phyloP scores from a whole-genome alignment of 2,797 vertebrate species.

The Coregonus ussuriensis region DNA sequence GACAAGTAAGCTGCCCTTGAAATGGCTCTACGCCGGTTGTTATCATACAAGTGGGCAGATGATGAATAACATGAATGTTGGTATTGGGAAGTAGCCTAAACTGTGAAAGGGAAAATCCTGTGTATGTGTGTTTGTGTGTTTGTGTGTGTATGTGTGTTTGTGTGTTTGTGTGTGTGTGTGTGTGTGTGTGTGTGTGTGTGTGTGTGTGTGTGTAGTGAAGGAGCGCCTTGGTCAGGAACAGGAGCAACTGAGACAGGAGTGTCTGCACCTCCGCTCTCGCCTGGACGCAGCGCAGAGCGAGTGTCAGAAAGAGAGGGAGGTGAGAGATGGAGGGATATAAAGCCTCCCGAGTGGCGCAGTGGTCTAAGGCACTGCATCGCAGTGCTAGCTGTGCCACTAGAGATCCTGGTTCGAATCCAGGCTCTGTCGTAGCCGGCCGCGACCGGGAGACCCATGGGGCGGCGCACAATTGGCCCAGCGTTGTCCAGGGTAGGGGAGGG shows the following conservation, averaged over 20 bases:
- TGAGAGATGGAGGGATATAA: slow-evolving; percentile 50
- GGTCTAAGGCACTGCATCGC: too few relatives aligned
- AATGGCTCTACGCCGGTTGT: neutral
- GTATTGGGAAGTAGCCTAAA: neutral
- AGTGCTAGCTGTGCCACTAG: too few relatives aligned
- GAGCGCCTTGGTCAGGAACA: slow-evolving; percentile 79
- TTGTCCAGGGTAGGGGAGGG: too few relatives aligned
- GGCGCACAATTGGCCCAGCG: too few relatives aligned
- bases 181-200: neutral
- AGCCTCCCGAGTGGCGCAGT: too few relatives aligned
- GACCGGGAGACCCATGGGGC: too few relatives aligned
- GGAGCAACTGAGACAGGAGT: slow-evolving; percentile 80
- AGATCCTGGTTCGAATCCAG: too few relatives aligned
- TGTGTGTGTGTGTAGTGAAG: slow-evolving; percentile 59
- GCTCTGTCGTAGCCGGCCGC: too few relatives aligned
- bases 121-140: slow-evolving; percentile 10
- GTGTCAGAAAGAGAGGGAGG: slow-evolving; percentile 86
- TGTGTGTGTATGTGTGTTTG: slow-evolving; percentile 15
- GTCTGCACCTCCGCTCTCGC: slow-evolving; percentile 83
- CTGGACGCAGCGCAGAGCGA: slow-evolving; percentile 81
- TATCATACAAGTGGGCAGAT: neutral
- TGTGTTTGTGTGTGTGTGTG: slow-evolving; percentile 41
- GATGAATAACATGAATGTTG: neutral
- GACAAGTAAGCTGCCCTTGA: slow-evolving; percentile 70
- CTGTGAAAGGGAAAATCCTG: neutral